A percentile compares a stretch with the other conserved stretches of the same genome.
These are phyloP conservation scores for Helicolenus hilgendorfi DNA, from an alignment of 2,797 vertebrate species.

Conservation along the genomic window DNA sequence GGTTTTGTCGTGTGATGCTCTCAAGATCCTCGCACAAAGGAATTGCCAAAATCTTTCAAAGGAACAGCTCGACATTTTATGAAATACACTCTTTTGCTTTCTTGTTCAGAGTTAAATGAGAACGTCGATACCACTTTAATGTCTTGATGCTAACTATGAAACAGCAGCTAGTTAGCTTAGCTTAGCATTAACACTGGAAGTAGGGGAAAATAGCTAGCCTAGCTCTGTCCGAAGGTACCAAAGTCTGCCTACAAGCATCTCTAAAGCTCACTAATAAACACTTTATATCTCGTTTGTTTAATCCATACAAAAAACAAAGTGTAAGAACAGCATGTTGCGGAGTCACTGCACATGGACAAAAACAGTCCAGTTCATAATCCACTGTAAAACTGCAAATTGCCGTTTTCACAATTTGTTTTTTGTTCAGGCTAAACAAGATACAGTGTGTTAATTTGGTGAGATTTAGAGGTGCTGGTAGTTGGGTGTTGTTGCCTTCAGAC, in stretches of 20 bases:
- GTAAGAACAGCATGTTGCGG: not conserved
- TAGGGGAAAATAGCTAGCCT: not conserved
- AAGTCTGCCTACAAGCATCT: not conserved
- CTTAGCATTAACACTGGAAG: not conserved
- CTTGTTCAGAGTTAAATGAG: not conserved
- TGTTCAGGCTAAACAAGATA: not conserved
- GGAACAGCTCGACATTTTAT: not conserved
- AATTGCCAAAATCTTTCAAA: not conserved
- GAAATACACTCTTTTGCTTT: not conserved
- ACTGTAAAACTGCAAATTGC: not conserved
- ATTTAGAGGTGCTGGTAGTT: not conserved
- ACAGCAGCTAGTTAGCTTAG: not conserved
- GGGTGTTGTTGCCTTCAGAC: not conserved
- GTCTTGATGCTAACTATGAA: not conserved
- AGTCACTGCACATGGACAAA: not conserved
- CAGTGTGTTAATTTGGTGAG: not conserved
- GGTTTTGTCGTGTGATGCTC: slow-evolving; percentile 7
- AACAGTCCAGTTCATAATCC: not conserved
- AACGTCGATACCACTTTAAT: not conserved
- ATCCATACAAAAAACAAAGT: too few species aligned
- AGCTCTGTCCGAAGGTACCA: not conserved
- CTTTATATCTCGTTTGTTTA: not conserved
- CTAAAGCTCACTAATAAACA: not conserved
- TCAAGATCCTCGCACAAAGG: not conserved
- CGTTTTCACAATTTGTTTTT: not conserved